Evolutionary conservation across 2,888 invertebrate genomes (phyloP).

Genomic region (Rutpela maculata): DNA sequence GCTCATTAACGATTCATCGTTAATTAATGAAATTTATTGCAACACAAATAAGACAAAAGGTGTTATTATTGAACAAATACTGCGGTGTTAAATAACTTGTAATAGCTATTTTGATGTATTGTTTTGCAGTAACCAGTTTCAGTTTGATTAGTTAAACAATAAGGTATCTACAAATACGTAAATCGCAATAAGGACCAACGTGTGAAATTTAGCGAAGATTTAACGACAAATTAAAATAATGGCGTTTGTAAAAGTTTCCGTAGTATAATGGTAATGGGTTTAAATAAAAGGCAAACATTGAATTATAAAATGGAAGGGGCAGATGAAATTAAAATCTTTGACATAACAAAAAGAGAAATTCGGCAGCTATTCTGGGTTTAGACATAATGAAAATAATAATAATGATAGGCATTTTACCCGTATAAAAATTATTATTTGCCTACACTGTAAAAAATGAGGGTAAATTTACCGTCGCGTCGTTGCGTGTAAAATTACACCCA

Average conservation of each 20-base stretch:
- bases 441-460: too few species aligned
- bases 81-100: slow-evolving; percentile 15
- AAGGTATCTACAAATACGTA: slow-evolving; percentile 19
- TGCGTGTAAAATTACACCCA: too few species aligned
- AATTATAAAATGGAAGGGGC: neutral
- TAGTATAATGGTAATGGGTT: neutral
- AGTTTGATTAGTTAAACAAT: slow-evolving; percentile 2
- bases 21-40: slow-evolving; percentile 48
- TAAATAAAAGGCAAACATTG: neutral
- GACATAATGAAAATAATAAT: too few species aligned
- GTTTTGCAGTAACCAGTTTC: slow-evolving; percentile 4
- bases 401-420: too few species aligned
- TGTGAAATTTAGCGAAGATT: slow-evolving; percentile 13
- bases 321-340: too few species aligned
- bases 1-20: slow-evolving; percentile 25
- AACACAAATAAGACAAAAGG: slow-evolving; percentile 44
- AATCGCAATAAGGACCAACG: slow-evolving; percentile 8
- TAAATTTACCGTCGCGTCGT: too few species aligned
- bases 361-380: too few species aligned
- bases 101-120: slow-evolving; percentile 18
- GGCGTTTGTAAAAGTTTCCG: neutral
- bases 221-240: slow-evolving; percentile 9
- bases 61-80: slow-evolving; percentile 32
- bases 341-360: too few species aligned
- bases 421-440: too few species aligned